Evolutionary conservation across 2,797 vertebrate genomes (phyloP).

Genomic region (Ctenosaura bakeri): DNA sequence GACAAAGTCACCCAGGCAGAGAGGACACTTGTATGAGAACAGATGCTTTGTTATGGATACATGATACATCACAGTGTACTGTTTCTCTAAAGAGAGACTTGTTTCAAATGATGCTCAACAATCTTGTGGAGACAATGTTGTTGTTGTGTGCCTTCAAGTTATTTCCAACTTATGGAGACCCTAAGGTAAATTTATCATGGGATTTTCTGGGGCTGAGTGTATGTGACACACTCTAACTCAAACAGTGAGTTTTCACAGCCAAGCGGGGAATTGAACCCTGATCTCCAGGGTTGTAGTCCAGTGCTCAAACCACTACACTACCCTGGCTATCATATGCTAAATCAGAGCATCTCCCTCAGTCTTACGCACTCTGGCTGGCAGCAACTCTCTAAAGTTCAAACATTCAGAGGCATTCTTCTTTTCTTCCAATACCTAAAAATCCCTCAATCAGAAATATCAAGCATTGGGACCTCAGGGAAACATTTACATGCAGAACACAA

Average conservation of each 20-base stretch:
- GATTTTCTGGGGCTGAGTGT: too few relatives aligned
- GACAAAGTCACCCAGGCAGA: slow-evolving; percentile 57
- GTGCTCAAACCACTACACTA: too few relatives aligned
- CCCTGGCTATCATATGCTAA: neutral
- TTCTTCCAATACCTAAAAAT: neutral
- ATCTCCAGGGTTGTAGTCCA: too few relatives aligned
- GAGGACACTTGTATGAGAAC: slow-evolving; percentile 17
- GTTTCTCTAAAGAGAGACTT: neutral
- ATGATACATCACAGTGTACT: neutral
- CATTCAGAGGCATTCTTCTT: neutral
- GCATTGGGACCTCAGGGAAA: neutral
- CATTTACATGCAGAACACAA: neutral
- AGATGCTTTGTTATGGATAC: slow-evolving; percentile 36
- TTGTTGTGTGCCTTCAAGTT: too few relatives aligned
- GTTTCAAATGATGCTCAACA: neutral
- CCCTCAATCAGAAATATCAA: neutral
- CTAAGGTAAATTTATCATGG: too few relatives aligned
- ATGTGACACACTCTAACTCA: too few relatives aligned
- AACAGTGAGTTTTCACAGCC: too few relatives aligned
- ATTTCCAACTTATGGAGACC: too few relatives aligned
- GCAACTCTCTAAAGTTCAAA: neutral
- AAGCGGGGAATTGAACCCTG: too few relatives aligned
- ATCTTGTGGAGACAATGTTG: neutral
- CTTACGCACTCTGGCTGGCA: neutral
- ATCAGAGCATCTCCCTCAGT: neutral